These are phyloP conservation scores for Gambelia wislizenii DNA, from an alignment of 2,797 vertebrate species.

Conservation along the genomic window DNA sequence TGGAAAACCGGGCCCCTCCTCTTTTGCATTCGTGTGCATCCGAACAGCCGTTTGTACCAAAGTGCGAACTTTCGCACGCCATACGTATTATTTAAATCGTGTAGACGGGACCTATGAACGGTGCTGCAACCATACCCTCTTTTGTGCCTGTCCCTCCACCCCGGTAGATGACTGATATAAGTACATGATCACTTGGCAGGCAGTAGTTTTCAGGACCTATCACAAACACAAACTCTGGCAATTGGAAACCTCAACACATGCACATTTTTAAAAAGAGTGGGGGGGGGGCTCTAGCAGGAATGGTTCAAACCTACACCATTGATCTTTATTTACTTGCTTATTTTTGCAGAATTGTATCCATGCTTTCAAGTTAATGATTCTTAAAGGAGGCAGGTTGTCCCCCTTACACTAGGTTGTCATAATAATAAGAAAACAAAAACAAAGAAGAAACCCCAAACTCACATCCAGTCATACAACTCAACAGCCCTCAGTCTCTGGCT, in stretches of 20 bases:
- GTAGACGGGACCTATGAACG: too few species aligned
- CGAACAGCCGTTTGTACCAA: too few species aligned
- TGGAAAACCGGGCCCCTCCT: too few species aligned
- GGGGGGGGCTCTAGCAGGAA: neutral
- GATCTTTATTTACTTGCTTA: neutral
- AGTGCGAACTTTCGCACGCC: too few species aligned
- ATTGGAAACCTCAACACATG: neutral
- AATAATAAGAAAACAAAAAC: neutral
- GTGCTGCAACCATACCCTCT: too few species aligned
- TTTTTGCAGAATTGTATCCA: neutral
- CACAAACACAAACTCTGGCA: neutral
- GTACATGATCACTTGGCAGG: neutral
- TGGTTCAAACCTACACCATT: too few species aligned
- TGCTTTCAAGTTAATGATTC: neutral
- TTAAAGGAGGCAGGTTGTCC: neutral
- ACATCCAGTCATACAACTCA: neutral
- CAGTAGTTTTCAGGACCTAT: neutral
- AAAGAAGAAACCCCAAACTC: neutral
- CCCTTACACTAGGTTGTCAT: too few species aligned
- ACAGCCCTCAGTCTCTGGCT: neutral
- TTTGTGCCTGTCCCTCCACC: too few species aligned
- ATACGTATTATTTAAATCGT: too few species aligned
- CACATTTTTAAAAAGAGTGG: neutral
- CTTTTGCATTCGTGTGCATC: too few species aligned
- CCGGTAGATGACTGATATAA: too few species aligned